Evolutionary conservation across 2,888 invertebrate species (phyloP).

Genomic region (Caenorhabditis sp.): DNA sequence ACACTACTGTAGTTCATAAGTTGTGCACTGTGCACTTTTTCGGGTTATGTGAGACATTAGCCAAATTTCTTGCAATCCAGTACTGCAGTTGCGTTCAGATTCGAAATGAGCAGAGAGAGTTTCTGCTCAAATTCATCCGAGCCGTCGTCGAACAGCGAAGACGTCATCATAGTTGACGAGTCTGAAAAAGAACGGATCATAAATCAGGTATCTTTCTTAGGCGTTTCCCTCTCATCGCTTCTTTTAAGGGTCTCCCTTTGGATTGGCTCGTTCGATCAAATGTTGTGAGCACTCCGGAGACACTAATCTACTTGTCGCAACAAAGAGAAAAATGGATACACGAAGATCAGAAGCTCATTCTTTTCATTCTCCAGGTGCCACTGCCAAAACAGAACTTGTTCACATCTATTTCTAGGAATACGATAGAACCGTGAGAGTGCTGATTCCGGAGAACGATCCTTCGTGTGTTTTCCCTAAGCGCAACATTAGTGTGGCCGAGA

Average conservation of each 20-base stretch:
- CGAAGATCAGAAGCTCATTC: slow-evolving; percentile 23
- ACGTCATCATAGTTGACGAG: too few relatives aligned
- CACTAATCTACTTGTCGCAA: slow-evolving; percentile 24
- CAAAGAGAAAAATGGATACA: slow-evolving; percentile 38
- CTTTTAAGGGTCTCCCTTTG: slow-evolving; percentile 28
- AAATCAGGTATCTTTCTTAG: background rate
- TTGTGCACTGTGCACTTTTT: too few relatives aligned
- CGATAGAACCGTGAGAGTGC: background rate
- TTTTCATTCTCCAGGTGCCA: slow-evolving; percentile 28
- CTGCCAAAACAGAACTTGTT: background rate
- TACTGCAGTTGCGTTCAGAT: too few relatives aligned
- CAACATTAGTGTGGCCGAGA: too few relatives aligned
- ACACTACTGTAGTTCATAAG: too few relatives aligned
- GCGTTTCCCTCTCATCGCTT: background rate
- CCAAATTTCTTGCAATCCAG: too few relatives aligned
- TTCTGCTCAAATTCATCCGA: background rate
- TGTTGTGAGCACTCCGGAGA: slow-evolving; percentile 10
- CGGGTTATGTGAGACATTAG: too few relatives aligned
- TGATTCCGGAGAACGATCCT: slow-evolving; percentile 17
- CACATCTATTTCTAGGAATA: slow-evolving; percentile 3
- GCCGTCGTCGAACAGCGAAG: background rate
- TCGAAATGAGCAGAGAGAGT: background rate
- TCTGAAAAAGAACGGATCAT: background rate
- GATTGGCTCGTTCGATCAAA: slow-evolving; percentile 52
- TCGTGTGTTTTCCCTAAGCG: too few relatives aligned